Percentiles rank a stretch among this genome's conserved stretches.
phyloP scores from a whole-genome alignment of 2,797 vertebrate species.

The Sarcoramphus papa region DNA sequence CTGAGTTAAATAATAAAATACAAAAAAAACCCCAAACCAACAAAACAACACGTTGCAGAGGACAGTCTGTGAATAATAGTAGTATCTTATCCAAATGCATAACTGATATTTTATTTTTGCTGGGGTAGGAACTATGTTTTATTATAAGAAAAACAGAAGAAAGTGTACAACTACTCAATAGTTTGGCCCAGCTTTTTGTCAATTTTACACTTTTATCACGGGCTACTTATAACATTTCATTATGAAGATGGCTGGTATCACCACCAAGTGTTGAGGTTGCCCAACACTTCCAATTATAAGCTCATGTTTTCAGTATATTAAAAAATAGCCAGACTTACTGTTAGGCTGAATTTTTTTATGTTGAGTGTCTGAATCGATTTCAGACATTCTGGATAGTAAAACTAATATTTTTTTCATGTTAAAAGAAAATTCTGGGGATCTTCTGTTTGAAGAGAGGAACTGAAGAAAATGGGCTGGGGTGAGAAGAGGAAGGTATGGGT shows the following conservation, averaged over 20 bases:
- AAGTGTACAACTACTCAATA: not conserved
- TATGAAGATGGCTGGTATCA: not conserved
- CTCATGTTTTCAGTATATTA: not conserved
- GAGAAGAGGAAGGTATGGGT: not conserved
- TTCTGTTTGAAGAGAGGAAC: not conserved
- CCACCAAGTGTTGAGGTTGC: not conserved
- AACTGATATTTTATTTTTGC: not conserved
- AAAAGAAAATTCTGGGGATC: not conserved
- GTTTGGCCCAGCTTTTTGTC: not conserved
- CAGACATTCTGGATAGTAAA: not conserved
- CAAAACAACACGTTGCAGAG: not conserved
- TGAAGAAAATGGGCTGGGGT: not conserved
- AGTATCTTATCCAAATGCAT: not conserved
- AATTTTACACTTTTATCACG: not conserved
- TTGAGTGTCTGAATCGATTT: not conserved
- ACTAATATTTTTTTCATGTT: not conserved
- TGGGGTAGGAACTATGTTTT: not conserved
- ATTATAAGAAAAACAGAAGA: not conserved
- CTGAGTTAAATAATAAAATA: not conserved
- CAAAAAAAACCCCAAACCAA: not conserved
- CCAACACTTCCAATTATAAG: not conserved
- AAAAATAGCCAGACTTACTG: not conserved
- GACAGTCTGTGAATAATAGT: not conserved
- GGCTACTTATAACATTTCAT: not conserved
- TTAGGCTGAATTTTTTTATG: not conserved